Base-by-base conservation (phyloP, 2,113 vertebrate genomes). In the Diadophis punctatus region DNA sequence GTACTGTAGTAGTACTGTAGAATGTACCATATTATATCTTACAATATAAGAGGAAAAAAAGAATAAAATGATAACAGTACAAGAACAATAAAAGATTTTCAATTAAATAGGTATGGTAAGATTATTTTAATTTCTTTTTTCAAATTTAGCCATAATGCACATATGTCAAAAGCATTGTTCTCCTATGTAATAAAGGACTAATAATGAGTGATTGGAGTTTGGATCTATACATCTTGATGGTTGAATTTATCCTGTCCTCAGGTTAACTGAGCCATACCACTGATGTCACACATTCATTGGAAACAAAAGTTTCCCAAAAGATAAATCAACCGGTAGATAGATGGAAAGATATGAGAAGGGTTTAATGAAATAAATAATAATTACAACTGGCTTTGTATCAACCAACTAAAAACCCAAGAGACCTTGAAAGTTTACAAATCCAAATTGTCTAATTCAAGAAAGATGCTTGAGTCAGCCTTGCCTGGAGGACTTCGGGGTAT, bases 361-460 rank as follows among this genome's bases (percentile, higher is more conserved):
- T 22, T 53, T 27, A 87, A 58, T 23, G 23, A 34, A 12, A 4
- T 88, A 51, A 88, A 88, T 23, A n/a, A 51, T 39, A 87, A 0
- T 46, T 88, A 49, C 4, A 14, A 11, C 25, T 8, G 8, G 5
- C 25, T 68, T n/a, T 23, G 84, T 53, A 88, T 56, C 49, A 90
- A 39, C 25, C 91, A 84, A 89, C 27, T 20, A 89, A 95, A 95
- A 91, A 34, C 0, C 0, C 8, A 14, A 60, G 46, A 49, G 18
- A 60, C 39, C 0, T 0, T 3, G 0, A 30, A 34, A 23, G 7
- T 8, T 14, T 3, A 85, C 56, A 8, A 52, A 55, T 91, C 20
- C 12, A 34, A 52, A 90, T 60, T n/a, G 25, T 39, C 90, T 58
- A 18, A 55, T 0, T 0, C 7, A 93, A 68, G 30, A 22, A 43